Evolutionary conservation across 2,888 invertebrate species (phyloP).

Genomic region (Drosophila phalerata): DNA sequence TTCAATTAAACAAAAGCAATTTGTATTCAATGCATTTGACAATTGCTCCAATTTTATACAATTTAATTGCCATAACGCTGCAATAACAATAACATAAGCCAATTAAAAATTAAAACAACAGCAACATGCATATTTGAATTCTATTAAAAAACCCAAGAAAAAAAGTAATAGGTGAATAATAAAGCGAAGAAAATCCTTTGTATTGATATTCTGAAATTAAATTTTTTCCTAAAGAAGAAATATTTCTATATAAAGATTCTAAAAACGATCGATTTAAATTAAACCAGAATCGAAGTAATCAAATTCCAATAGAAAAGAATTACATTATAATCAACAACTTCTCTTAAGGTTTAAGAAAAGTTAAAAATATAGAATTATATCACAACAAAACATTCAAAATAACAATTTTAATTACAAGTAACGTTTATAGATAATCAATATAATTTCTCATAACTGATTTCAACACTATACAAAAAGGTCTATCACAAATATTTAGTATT

Average conservation of each 20-base stretch:
- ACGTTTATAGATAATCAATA: not conserved
- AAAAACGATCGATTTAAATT: not conserved
- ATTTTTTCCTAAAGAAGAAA: not conserved
- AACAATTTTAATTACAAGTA: not conserved
- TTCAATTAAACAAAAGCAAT: conserved; percentile 17
- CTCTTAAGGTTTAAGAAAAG: not conserved
- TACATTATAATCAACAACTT: not conserved
- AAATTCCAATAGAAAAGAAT: not conserved
- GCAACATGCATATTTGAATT: conserved; percentile 16
- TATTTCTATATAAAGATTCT: not conserved
- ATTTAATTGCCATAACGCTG: conserved; percentile 3
- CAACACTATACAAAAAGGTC: too few relatives aligned
- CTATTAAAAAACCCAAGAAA: not conserved
- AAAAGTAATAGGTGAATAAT: not conserved
- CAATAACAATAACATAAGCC: conserved; percentile 15
- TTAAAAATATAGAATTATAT: not conserved
- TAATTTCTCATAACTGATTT: too few relatives aligned
- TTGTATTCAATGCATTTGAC: not conserved
- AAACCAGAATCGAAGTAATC: too few relatives aligned
- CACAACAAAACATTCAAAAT: not conserved
- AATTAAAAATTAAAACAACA: conserved; percentile 14
- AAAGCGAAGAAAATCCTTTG: not conserved
- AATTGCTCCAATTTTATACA: conserved; percentile 1
- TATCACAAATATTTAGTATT: not conserved
- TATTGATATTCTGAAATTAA: not conserved